A percentile compares a stretch with the other conserved stretches of the same genome.
Evolutionary conservation across 2,888 invertebrate genomes (phyloP).

Genomic region (Andrena dorsata): DNA sequence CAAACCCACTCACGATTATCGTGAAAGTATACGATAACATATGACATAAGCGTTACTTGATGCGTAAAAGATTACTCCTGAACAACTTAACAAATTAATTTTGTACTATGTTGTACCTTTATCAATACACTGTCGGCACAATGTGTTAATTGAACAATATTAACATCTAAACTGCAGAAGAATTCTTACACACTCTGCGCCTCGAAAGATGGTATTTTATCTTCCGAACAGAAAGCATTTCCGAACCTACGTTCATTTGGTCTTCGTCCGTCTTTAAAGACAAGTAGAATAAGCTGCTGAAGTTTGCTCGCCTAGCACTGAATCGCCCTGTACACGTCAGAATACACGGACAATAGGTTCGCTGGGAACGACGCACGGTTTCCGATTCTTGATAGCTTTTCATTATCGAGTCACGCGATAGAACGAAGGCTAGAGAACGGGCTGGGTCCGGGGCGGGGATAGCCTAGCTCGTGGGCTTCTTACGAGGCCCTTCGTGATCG

Average conservation of each 20-base stretch:
- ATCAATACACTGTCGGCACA: too few species aligned
- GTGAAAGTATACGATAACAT: too few species aligned
- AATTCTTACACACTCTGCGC: too few species aligned
- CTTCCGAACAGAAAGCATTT: neutral
- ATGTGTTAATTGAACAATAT: too few species aligned
- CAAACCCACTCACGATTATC: too few species aligned
- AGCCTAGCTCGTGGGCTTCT: constrained; percentile 36
- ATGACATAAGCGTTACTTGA: too few species aligned
- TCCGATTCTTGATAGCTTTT: constrained; percentile 61
- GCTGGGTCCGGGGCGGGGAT: constrained; percentile 16
- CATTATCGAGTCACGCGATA: constrained; percentile 69
- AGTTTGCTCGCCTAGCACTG: neutral
- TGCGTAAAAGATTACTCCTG: too few species aligned
- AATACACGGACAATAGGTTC: constrained; percentile 52
- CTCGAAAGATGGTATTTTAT: too few species aligned
- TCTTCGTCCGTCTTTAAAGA: neutral
- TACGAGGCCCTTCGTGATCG: constrained; percentile 47
- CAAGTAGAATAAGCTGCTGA: neutral
- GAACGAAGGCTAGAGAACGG: constrained; percentile 46
- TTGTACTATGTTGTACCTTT: too few species aligned
- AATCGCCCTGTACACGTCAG: constrained; percentile 16
- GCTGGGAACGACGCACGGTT: constrained; percentile 56
- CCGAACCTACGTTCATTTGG: neutral
- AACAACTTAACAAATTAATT: too few species aligned
- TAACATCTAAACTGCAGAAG: too few species aligned